Evolutionary conservation across 2,113 vertebrate genomes (phyloP), one percentile per base, ranked within the genome.

Genomic region (Rhizomys pruinosus): DNA sequence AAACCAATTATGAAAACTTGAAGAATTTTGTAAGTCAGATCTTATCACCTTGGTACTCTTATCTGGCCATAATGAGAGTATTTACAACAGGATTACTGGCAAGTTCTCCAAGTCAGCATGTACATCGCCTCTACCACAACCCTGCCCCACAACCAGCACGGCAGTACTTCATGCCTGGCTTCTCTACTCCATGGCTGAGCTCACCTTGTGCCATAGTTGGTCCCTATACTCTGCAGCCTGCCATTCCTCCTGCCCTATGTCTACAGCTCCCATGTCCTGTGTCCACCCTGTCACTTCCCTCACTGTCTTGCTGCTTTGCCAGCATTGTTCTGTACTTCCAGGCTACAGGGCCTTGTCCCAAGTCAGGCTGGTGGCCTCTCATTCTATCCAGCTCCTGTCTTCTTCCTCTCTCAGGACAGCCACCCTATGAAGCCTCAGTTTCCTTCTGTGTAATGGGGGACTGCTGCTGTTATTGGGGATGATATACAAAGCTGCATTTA

Each of bases 101-200:
- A 59, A 44, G 71, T 80, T 63, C 37, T 84, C 2, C 32, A 66
- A 55, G 63, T 52, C 32, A 32, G 25, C 7, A 19, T 15, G 10
- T 1, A 7, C 19, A 52, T n/a, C 4, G 5, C 9, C 17, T 25
- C 32, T 1, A 4, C 25, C 7, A 5, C 8, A 79, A 2, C 0
- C 27, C 64, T 5, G 3, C 27, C 25, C 22, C 29, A 4, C n/a
- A 91, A 55, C 61, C 66, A 8, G 52, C 5, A 7, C 1, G 3
- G 22, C 25, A 64, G 78, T 8, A 17, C 3, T 81, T 55, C n/a
- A 11, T 32, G 47, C 52, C 68, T 7, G 34, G 19, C 19, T 57
- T n/a, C 17, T 73, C 34, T 1, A 0, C 13, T 25, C 44, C 7
- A 42, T 9, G 25, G 19, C 11, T 69, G 3, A 19, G 20, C 47